Conservation (phyloP, 2,797 vertebrate species). For the Sebastes hubbsi region DNA sequence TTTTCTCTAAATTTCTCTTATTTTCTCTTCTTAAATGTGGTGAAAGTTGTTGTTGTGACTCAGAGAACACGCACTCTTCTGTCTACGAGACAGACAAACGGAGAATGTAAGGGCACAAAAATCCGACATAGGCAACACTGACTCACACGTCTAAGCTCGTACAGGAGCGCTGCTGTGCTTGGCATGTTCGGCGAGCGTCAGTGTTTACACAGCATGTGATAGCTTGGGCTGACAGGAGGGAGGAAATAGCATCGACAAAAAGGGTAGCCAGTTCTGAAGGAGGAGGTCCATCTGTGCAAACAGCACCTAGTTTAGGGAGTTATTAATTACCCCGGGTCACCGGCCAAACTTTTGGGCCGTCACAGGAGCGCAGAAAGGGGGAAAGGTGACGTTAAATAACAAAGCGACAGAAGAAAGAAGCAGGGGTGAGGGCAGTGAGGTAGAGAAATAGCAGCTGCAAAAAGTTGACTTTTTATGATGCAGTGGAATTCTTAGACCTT, state of each 20-base stretch:
- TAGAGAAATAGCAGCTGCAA: background rate
- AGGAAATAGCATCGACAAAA: constrained; percentile 71
- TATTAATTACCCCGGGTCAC: constrained; percentile 73
- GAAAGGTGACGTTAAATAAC: constrained; percentile 5
- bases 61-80: background rate
- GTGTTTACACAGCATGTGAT: constrained; percentile 75
- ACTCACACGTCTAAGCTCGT: constrained; percentile 19
- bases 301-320: constrained; percentile 71
- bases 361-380: background rate
- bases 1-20: constrained; percentile 32
- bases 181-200: constrained; percentile 49
- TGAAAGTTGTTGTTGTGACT: constrained; percentile 28
- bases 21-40: constrained; percentile 44
- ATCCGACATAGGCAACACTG: background rate
- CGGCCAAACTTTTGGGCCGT: constrained; percentile 44
- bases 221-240: constrained; percentile 57
- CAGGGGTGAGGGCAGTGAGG: background rate
- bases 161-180: constrained; percentile 56
- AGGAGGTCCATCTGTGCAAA: constrained; percentile 80
- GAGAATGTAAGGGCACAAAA: constrained; percentile 1
- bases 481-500: background rate
- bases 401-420: background rate
- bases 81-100: background rate
- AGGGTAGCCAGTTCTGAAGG: constrained; percentile 71
- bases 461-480: background rate